These are phyloP conservation scores for Yponomeuta cagnagella DNA, from an alignment of 2,888 invertebrate genomes.

Conservation along the genomic window DNA sequence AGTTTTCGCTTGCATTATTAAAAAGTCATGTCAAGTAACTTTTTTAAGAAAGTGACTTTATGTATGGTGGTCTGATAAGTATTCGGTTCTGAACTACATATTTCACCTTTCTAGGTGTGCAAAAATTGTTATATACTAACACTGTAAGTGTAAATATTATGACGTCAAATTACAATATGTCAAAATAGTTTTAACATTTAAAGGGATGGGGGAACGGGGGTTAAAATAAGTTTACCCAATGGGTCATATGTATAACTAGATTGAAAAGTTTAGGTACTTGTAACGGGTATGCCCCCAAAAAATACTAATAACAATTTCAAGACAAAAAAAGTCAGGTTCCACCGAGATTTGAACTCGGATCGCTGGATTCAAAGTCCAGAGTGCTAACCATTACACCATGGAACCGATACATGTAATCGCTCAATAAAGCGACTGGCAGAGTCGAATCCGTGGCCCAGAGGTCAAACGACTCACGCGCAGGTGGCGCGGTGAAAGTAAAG, in stretches of 20 bases:
- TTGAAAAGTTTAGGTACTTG: not conserved
- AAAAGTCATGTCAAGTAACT: no score
- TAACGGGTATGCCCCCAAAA: not conserved
- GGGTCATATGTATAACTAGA: not conserved
- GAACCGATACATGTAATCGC: constrained; percentile 37
- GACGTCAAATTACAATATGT: no score
- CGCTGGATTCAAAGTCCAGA: constrained; percentile 89
- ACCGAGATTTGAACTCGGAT: constrained; percentile 89
- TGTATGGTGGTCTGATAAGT: no score
- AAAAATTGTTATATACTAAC: no score
- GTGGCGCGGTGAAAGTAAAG: constrained; percentile 1
- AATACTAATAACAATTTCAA: not conserved
- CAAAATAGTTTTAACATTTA: no score
- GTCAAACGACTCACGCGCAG: constrained; percentile 6
- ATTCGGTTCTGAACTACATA: no score
- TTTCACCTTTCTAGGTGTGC: no score
- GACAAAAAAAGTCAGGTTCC: constrained; percentile 66
- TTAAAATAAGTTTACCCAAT: no score
- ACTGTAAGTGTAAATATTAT: no score
- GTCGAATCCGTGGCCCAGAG: not conserved
- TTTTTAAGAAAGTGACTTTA: no score
- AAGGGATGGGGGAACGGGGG: not conserved
- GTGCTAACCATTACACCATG: constrained; percentile 84
- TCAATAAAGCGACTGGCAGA: not conserved
- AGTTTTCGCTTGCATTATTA: no score